Conservation (phyloP, 2,888 invertebrate species). For the Ditula angustiorana region DNA sequence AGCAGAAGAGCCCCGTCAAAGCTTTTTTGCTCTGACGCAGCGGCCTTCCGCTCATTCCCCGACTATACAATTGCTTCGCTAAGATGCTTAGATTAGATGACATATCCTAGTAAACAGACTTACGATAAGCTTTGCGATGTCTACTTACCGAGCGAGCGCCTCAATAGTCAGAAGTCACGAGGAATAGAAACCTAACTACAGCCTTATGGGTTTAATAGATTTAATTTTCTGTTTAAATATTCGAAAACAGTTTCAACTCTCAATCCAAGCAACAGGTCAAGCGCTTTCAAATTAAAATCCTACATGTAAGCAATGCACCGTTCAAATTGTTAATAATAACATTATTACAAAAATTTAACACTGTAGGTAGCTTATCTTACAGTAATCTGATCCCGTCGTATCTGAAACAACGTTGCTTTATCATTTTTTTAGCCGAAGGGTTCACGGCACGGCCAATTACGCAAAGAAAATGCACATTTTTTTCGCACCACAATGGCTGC, state of each 20-base stretch:
- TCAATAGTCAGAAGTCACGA: too few relatives aligned
- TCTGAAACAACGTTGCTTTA: conserved; percentile 27
- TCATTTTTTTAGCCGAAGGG: conserved; percentile 49
- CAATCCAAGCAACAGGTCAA: not conserved
- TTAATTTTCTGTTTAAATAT: not conserved
- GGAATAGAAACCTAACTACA: too few relatives aligned
- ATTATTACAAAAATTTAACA: not conserved
- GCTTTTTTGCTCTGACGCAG: too few relatives aligned
- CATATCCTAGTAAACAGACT: too few relatives aligned
- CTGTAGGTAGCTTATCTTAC: not conserved
- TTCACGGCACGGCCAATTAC: conserved; percentile 71
- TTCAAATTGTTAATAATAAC: not conserved
- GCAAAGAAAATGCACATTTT: conserved; percentile 70
- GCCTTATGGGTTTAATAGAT: too few relatives aligned
- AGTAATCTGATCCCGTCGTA: conserved; percentile 8
- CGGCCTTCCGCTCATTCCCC: too few relatives aligned
- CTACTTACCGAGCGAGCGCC: too few relatives aligned
- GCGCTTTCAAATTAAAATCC: not conserved
- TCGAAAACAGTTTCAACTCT: not conserved
- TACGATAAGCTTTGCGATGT: too few relatives aligned
- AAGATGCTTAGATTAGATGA: too few relatives aligned
- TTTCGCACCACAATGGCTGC: conserved; percentile 61
- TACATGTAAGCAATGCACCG: not conserved
- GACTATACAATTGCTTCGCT: too few relatives aligned
- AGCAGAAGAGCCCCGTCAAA: too few relatives aligned